Evolutionary conservation across 2,113 vertebrate genomes (phyloP).

Genomic region (Xyrauchen texanus): DNA sequence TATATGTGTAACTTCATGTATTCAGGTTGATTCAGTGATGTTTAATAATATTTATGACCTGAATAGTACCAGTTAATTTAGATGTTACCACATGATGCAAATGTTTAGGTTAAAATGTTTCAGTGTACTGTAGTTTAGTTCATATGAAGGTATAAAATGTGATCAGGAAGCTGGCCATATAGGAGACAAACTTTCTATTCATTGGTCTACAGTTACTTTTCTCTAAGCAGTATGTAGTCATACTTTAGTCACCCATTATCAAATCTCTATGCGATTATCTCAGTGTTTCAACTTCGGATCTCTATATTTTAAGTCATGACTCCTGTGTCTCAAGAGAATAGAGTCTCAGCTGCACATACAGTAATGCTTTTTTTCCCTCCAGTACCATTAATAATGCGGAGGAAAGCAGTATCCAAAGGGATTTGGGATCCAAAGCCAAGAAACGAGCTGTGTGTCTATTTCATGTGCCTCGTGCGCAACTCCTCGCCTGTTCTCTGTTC

Average conservation of each 20-base stretch:
- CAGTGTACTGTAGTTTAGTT: no score
- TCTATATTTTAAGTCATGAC: conserved; percentile 23
- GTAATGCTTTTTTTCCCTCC: conserved; percentile 11
- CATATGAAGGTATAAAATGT: not conserved
- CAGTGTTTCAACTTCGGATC: not conserved
- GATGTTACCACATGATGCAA: no score
- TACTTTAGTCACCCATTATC: not conserved
- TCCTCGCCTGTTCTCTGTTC: conserved; percentile 66
- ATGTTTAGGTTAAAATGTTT: no score
- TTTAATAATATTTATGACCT: no score
- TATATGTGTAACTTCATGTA: no score
- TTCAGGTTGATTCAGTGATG: no score
- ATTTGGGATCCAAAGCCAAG: conserved; percentile 53
- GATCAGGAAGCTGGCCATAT: not conserved
- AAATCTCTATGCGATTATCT: not conserved
- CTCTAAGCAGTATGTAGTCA: not conserved
- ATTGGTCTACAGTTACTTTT: not conserved
- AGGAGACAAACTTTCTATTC: not conserved
- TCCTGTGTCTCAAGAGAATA: not conserved
- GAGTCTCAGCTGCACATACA: not conserved
- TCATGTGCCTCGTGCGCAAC: conserved; percentile 57
- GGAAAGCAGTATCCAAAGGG: conserved; percentile 69
- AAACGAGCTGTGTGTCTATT: conserved; percentile 50
- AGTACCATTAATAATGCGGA: conserved; percentile 58
- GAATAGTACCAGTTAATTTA: no score